These are phyloP conservation scores for Tokudaia tokunoshimensis DNA, from an alignment of 2,797 vertebrate genomes.

Conservation along the genomic window DNA sequence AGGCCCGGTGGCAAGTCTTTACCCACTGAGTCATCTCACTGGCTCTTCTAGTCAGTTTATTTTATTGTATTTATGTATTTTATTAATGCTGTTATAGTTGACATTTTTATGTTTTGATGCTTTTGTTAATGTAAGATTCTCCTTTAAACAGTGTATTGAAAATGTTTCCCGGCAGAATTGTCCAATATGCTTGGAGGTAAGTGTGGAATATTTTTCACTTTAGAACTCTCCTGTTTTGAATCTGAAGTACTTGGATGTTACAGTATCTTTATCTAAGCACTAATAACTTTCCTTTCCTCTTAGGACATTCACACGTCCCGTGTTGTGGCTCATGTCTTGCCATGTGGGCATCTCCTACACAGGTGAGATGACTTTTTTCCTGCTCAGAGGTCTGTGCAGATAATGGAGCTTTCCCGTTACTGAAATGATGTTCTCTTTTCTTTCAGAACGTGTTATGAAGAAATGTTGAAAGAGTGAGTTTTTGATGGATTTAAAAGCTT, in stretches of 20 bases:
- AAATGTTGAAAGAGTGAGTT: conserved; percentile 94
- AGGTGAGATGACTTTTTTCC: conserved; percentile 64
- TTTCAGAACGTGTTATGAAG: conserved; percentile 95
- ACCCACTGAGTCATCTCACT: background rate
- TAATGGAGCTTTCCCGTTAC: background rate
- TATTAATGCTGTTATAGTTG: conserved; percentile 28
- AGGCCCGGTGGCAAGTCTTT: background rate
- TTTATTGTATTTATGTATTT: conserved; percentile 17
- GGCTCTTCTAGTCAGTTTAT: conserved; percentile 27
- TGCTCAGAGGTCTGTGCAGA: conserved; percentile 42
- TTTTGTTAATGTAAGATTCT: conserved; percentile 71
- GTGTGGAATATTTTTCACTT: conserved; percentile 57
- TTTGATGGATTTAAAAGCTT: conserved; percentile 70
- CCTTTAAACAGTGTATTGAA: conserved; percentile 94
- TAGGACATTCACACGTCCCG: conserved; percentile 98
- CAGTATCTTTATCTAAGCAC: background rate
- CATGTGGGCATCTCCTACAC: conserved; percentile 97
- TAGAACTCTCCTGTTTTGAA: conserved; percentile 27
- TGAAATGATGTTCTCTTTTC: conserved; percentile 77
- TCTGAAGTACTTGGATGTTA: background rate
- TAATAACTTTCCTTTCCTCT: background rate
- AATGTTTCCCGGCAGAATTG: conserved; percentile 98
- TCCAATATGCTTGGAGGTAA: conserved; percentile 97
- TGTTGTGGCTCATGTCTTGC: conserved; percentile 94
- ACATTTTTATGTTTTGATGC: conserved; percentile 17